Conservation (phyloP, 2,113 vertebrate species). For the Neolamprologus longior region DNA sequence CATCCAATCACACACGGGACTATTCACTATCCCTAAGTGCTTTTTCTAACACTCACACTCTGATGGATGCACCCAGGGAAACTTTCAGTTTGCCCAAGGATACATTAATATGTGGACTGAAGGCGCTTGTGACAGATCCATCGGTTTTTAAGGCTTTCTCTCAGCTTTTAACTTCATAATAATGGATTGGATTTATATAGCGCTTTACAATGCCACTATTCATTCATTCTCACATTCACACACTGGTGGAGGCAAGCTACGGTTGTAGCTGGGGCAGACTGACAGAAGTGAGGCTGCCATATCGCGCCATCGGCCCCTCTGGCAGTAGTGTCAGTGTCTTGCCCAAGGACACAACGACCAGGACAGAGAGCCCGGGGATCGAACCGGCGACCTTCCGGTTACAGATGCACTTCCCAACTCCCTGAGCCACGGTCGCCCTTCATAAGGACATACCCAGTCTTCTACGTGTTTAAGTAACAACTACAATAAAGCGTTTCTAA, state of each 20-base stretch:
- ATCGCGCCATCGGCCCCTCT: too few relatives aligned
- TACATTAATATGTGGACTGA: not conserved
- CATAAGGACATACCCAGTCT: not conserved
- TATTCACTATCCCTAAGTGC: not conserved
- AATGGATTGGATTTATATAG: too few relatives aligned
- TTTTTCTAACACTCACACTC: not conserved
- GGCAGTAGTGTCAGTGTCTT: too few relatives aligned
- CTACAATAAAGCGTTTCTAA: not conserved
- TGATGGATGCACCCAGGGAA: not conserved
- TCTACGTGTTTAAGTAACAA: not conserved
- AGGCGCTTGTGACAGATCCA: not conserved
- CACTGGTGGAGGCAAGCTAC: too few relatives aligned
- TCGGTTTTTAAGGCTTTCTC: not conserved
- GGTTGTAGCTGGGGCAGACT: too few relatives aligned
- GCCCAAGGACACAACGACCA: too few relatives aligned
- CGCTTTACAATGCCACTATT: too few relatives aligned
- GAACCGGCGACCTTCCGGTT: too few relatives aligned
- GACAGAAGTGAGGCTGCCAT: too few relatives aligned
- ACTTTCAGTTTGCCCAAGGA: not conserved
- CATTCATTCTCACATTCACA: too few relatives aligned
- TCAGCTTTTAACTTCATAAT: not conserved
- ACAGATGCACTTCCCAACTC: too few relatives aligned
- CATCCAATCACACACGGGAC: not conserved
- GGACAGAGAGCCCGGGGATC: fast-evolving
- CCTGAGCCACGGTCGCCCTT: too few relatives aligned